These are phyloP conservation scores for Vidua chalybeata DNA, from an alignment of 2,113 vertebrate species.

Conservation along the genomic window DNA sequence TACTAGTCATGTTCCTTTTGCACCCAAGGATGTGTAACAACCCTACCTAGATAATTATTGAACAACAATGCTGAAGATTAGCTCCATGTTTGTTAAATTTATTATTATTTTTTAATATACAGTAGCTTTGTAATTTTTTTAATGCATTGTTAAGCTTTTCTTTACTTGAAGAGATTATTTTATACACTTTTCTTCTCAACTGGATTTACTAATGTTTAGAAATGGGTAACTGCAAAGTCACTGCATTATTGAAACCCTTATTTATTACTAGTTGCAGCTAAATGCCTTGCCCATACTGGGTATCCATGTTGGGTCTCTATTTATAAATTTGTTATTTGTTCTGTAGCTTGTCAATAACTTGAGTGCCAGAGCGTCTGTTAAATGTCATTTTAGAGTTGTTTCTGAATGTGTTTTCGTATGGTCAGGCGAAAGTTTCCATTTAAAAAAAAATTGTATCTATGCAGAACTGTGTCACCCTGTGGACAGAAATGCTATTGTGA, in stretches of 20 bases:
- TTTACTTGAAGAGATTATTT: not conserved
- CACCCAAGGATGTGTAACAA: not conserved
- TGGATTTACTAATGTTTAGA: not conserved
- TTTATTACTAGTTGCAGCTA: slow-evolving; percentile 10
- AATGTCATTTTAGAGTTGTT: slow-evolving; percentile 15
- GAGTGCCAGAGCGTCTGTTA: not conserved
- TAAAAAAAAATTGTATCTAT: not conserved
- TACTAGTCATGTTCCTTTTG: not conserved
- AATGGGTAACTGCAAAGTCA: not conserved
- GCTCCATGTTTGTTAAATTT: not conserved
- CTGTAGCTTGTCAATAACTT: slow-evolving; percentile 40
- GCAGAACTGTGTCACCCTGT: not conserved
- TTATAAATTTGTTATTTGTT: slow-evolving; percentile 56
- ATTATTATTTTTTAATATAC: not conserved
- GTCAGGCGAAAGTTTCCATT: not conserved
- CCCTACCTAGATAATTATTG: not conserved
- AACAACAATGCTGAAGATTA: not conserved
- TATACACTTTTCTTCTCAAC: not conserved
- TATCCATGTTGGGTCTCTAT: slow-evolving; percentile 20
- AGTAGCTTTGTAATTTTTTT: not conserved
- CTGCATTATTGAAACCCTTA: slow-evolving; percentile 2
- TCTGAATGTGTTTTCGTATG: not conserved
- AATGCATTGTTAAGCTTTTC: not conserved
- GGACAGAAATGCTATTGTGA: not conserved
- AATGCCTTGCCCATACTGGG: not conserved